Base-by-base conservation (phyloP, 2,113 vertebrate species). In the Centropristis striata region DNA sequence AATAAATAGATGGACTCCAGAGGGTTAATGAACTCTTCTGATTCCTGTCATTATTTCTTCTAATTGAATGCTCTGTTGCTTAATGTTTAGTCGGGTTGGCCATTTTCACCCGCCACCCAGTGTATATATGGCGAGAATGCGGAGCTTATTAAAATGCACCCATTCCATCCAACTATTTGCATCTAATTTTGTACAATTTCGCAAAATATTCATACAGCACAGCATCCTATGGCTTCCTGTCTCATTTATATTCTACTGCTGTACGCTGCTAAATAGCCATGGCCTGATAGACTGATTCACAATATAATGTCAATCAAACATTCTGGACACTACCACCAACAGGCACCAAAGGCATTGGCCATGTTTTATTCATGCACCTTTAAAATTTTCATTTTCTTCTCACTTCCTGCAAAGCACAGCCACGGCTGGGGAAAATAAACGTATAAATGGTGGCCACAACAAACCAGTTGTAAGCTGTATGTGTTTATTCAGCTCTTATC, bases 321-420 rank as follows among this genome's bases (percentile, higher is more conserved):
- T 92, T 92, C 83, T 51, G 85, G 90, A 93, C 86, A 86, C 72
- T 69, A 71, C 71, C 73, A 77, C 77, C 85, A 79, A 88, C 87
- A 88, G 84, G 80, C 90, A 85, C 88, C 86, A 88, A 77, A 90
- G 86, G 86, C 90, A 86, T 59, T 54, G 51, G 44, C 47, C 84
- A 92, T 95, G 90, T 93, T 94, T 95, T 91, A 94, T 95, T 95
- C 90, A 94, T 89, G 23, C 46, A 25, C 37, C 74, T 85, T 88
- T 84, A 74, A 88, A 80, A 87, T 71, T 80, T 86, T 87, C 67
- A 88, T 88, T 90, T 85, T 91, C 74, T 75, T 85, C 66, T 59
- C 42, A 86, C 86, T 88, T 89, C 86, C 75, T 84, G 59, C 77
- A 76, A 82, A 90, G 32, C 20, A 37, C 44, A 82, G 32, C 8